Base-by-base conservation (phyloP, 1,140 invertebrate species). In the Scaptomyza pallida region DNA sequence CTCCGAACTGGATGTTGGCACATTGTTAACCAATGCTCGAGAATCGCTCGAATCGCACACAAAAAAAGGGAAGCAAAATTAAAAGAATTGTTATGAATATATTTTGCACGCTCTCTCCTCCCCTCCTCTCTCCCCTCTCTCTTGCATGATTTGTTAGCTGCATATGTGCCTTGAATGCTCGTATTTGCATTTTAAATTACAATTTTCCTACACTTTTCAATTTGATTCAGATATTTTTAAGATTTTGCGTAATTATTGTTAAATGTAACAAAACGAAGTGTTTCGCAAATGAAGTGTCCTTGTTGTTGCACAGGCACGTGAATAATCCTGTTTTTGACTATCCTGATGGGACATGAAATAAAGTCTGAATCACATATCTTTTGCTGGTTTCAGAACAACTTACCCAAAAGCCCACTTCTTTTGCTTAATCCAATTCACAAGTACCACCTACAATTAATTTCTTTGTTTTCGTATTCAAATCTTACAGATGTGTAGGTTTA, bases 11-110 rank as follows among this genome's bases (percentile, higher is more conserved):
- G 26, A 30, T 30, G 26, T 45, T 37, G 33, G 33, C 33, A 61
- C 64, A 51, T 60, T 57, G 45, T 52, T 63, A 51, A 52, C 64
- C 54, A 59, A 72, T 47, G 55, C 44, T 52, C 1, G 30, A 45
- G 40, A 37, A 37, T 37, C 33, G 33, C 33, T n/a, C 4, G 43
- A 55, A 37, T 37, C 17, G 30, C 62, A 48, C 50, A 62, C n/a
- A n/a, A n/a, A n/a, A n/a, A 62, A 47, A 60, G 57, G 44, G 59
- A 73, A 64, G n/a, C n/a, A n/a, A 74, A 74, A 74, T 74, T 74
- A 70, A 74, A 71, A 71, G 52, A 74, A 74, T 74, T 74, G 67
- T 74, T 74, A 74, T 71, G 68, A 71, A 71, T 74, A 73, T 67
- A 71, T 71, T 57, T 57, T 62, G 40, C 45, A 51, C 45, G 35